A percentile compares a stretch with the other conserved stretches of the same genome.
These are phyloP conservation scores for Leptinotarsa rubiginosa DNA, from an alignment of 2,888 invertebrate genomes.

Conservation along the genomic window DNA sequence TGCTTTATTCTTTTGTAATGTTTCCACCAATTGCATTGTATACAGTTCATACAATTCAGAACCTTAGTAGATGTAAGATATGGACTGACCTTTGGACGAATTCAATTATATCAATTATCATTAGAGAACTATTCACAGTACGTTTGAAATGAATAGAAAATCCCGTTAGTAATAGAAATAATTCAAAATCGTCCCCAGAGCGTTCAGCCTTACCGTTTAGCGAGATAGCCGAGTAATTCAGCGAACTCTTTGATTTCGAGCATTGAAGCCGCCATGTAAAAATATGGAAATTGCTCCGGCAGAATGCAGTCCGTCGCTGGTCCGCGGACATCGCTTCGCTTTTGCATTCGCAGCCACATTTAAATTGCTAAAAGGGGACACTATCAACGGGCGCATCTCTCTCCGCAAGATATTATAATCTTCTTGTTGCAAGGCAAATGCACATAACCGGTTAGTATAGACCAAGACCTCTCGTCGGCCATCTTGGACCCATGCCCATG, in stretches of 20 bases:
- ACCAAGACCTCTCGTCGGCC: conserved; percentile 56
- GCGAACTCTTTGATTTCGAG: conserved; percentile 38
- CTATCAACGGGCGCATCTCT: conserved; percentile 64
- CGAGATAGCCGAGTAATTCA: conserved; percentile 12
- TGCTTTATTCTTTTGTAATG: too few species aligned
- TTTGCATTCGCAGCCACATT: conserved; percentile 66
- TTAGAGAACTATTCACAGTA: neutral
- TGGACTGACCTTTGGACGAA: too few species aligned
- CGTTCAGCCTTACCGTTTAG: neutral
- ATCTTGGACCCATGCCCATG: conserved; percentile 60
- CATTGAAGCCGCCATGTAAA: conserved; percentile 57
- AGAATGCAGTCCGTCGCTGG: conserved; percentile 56
- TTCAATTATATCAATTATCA: too few species aligned
- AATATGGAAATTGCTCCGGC: conserved; percentile 60
- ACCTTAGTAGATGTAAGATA: too few species aligned
- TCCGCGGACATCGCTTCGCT: conserved; percentile 60
- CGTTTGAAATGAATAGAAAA: neutral
- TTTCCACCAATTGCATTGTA: too few species aligned
- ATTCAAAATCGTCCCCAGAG: neutral
- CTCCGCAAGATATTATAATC: conserved; percentile 65
- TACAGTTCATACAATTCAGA: too few species aligned
- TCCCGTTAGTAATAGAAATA: neutral
- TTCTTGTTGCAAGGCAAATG: conserved; percentile 66
- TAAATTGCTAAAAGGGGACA: conserved; percentile 68
- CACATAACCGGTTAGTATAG: conserved; percentile 64